A percentile compares a stretch with the other conserved stretches of the same genome.
Evolutionary conservation across 2,797 vertebrate genomes (phyloP).

Genomic region (Pseudochromis fuscus): DNA sequence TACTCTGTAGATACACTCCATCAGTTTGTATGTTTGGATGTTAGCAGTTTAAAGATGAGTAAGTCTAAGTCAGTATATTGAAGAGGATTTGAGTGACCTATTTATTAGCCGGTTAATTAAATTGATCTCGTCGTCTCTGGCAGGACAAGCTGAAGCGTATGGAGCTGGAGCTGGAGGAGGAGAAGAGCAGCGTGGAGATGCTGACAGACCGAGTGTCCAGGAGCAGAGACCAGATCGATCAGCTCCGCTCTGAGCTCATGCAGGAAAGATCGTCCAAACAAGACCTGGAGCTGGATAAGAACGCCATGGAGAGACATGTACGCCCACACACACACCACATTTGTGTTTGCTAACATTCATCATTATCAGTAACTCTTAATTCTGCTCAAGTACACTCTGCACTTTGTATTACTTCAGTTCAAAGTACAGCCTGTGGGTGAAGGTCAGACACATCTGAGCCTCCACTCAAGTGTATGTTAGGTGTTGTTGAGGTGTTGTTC

Average conservation of each 20-base stretch:
- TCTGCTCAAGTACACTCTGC: background rate
- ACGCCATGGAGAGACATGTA: constrained; percentile 89
- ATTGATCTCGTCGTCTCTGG: background rate
- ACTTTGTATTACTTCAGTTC: background rate
- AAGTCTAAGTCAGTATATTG: too few relatives aligned
- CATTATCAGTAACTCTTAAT: background rate
- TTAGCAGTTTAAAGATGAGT: too few relatives aligned
- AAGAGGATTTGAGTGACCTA: background rate
- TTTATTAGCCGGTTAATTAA: too few relatives aligned
- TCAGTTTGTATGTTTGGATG: too few relatives aligned
- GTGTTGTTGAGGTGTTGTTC: constrained; percentile 6
- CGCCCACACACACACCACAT: accelerated
- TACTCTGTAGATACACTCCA: too few relatives aligned
- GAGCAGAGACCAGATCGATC: constrained; percentile 94
- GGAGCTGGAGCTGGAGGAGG: constrained; percentile 93
- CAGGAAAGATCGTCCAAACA: constrained; percentile 93
- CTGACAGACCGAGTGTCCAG: constrained; percentile 90
- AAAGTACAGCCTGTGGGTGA: background rate
- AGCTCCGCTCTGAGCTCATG: constrained; percentile 93
- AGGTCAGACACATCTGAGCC: background rate
- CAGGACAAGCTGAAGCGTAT: constrained; percentile 93
- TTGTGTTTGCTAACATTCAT: background rate
- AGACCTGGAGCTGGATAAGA: constrained; percentile 96
- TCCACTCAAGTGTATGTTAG: background rate
- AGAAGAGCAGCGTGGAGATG: constrained; percentile 90